Conservation (phyloP, 2,888 invertebrate species). For the Yponomeuta cagnagella region DNA sequence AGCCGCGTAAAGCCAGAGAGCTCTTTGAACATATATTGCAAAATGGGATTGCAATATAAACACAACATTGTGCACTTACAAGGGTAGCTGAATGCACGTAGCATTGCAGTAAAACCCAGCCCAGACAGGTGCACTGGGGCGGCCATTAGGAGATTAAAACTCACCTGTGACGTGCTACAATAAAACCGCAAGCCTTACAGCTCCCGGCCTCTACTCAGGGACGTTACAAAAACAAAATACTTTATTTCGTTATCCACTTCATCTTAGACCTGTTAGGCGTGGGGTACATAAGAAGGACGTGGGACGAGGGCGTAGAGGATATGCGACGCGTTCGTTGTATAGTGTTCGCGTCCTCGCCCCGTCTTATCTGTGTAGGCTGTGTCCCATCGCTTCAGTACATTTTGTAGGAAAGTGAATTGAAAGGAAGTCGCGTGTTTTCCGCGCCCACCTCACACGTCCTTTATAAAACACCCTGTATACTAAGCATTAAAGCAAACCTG, state of each 20-base stretch:
- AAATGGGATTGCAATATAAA: slow-evolving; percentile 1
- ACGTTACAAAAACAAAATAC: not conserved
- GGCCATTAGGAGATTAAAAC: slow-evolving; percentile 65
- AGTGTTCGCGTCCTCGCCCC: too few relatives aligned
- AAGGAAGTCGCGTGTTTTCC: too few relatives aligned
- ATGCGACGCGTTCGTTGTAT: too few relatives aligned
- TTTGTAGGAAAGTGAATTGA: too few relatives aligned
- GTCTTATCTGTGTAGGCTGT: too few relatives aligned
- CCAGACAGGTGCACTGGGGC: not conserved
- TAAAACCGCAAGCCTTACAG: slow-evolving; percentile 28
- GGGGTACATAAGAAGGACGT: too few relatives aligned
- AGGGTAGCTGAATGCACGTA: not conserved
- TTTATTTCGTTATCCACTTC: too few relatives aligned
- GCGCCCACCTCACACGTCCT: too few relatives aligned
- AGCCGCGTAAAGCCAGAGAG: not conserved
- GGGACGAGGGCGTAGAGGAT: too few relatives aligned
- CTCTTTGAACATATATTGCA: not conserved
- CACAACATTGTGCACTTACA: not conserved
- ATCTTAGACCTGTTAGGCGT: not conserved
- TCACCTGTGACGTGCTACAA: slow-evolving; percentile 47
- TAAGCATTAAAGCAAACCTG: too few relatives aligned
- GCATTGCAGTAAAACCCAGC: not conserved
- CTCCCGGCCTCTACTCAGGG: not conserved
- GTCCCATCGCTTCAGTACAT: too few relatives aligned
- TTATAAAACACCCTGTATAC: too few relatives aligned